phyloP scores from a whole-genome alignment of 2,113 vertebrate species.

The Atlantisia rogersi region DNA sequence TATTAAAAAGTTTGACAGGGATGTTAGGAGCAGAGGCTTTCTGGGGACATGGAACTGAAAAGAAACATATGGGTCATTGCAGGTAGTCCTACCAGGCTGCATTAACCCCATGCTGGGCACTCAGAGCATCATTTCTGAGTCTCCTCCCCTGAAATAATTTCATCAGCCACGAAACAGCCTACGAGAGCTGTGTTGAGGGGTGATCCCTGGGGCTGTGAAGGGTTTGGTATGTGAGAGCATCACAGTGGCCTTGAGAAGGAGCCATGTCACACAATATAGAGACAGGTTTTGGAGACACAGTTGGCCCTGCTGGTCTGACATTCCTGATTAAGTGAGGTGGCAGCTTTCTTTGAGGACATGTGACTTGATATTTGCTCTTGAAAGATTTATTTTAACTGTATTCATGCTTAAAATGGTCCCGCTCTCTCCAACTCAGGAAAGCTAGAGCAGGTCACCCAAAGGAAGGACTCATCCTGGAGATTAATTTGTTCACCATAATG shows the following conservation, averaged over 20 bases:
- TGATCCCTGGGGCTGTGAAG: background rate
- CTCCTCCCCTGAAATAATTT: background rate
- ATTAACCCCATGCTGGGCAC: fast-evolving
- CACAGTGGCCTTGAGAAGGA: background rate
- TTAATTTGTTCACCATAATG: background rate
- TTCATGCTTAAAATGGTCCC: background rate
- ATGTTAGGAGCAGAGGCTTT: background rate
- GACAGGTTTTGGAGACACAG: background rate
- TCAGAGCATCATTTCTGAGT: background rate
- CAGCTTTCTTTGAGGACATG: background rate
- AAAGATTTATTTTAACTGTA: background rate
- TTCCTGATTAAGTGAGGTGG: background rate
- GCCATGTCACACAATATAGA: background rate
- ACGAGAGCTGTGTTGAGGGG: background rate
- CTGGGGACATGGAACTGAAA: background rate
- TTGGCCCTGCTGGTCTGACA: background rate
- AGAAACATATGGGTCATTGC: background rate
- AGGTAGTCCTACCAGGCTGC: background rate
- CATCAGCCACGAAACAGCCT: background rate
- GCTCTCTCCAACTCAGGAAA: background rate
- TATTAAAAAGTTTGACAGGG: background rate
- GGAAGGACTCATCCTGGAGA: background rate
- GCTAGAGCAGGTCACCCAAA: background rate
- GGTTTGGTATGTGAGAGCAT: background rate
- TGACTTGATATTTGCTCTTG: background rate